phyloP scores from a whole-genome alignment of 2,888 invertebrate genomes.

The Rhagophthalmus giganteus region DNA sequence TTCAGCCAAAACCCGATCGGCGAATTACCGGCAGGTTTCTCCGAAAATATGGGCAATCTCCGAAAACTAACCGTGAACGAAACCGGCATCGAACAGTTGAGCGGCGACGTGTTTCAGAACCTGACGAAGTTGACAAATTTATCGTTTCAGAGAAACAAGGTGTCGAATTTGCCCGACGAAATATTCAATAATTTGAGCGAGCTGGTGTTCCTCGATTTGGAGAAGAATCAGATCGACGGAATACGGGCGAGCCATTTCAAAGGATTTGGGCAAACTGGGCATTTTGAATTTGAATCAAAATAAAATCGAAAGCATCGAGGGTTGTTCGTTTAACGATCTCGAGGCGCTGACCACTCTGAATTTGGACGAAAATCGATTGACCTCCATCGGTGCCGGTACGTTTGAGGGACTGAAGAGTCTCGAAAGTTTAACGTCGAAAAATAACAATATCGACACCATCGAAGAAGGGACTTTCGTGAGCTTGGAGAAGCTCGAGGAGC shows the following conservation, averaged over 20 bases:
- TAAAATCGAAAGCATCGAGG: conserved; percentile 5
- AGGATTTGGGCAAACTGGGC: background rate
- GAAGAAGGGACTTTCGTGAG: background rate
- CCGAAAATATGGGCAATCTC: background rate
- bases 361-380: conserved; percentile 8
- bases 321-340: conserved; percentile 5
- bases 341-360: background rate
- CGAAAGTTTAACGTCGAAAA: background rate
- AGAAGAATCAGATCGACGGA: conserved; percentile 8
- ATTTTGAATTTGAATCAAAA: conserved; percentile 11
- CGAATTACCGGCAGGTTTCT: conserved; percentile 2
- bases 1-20: conserved; percentile 9
- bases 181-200: conserved; percentile 3
- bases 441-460: conserved; percentile 9
- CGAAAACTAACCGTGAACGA: conserved; percentile 1
- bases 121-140: conserved; percentile 4
- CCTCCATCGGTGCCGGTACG: background rate
- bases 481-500: conserved; percentile 1
- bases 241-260: conserved; percentile 7
- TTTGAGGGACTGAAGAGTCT: conserved; percentile 1
- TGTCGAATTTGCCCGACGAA: conserved; percentile 1
- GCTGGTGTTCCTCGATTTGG: conserved; percentile 1
- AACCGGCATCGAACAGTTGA: conserved; percentile 1
- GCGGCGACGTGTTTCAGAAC: conserved; percentile 4
- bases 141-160: conserved; percentile 5